Percentiles rank a stretch among this genome's conserved stretches.
Conservation (phyloP, 2,113 vertebrate genomes). For the Cygnus atratus region DNA sequence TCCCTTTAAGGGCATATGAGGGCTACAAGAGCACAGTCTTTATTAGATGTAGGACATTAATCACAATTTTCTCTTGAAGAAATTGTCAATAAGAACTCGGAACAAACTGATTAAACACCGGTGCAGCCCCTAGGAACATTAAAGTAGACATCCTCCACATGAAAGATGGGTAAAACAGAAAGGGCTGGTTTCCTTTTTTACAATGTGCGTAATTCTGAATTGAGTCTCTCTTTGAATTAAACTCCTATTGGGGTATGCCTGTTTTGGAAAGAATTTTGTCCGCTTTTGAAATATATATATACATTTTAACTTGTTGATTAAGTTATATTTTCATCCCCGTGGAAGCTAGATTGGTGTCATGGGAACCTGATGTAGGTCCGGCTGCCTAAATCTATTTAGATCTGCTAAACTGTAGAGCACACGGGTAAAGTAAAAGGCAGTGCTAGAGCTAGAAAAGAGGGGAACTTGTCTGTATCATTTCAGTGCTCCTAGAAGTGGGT, state of each 20-base stretch:
- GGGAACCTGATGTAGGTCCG: background rate
- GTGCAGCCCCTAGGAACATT: background rate
- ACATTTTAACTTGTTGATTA: background rate
- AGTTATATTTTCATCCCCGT: background rate
- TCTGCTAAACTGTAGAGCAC: background rate
- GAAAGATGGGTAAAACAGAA: background rate
- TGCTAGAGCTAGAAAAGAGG: background rate
- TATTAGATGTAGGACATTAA: background rate
- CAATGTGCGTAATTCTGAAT: background rate
- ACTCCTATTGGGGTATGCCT: background rate
- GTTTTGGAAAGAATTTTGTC: background rate
- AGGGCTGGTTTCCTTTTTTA: background rate
- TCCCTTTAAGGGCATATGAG: background rate
- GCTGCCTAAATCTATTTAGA: background rate
- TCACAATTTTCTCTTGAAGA: background rate
- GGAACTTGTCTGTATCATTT: background rate
- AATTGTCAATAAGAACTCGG: background rate
- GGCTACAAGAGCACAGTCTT: background rate
- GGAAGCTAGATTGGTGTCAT: background rate
- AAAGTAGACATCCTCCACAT: background rate
- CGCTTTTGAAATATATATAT: background rate
- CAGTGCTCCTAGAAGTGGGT: background rate
- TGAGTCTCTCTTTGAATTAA: background rate
- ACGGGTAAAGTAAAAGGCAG: background rate
- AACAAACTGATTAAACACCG: background rate